Conservation (phyloP, 2,888 invertebrate genomes). For the Napeogenes sylphis region DNA sequence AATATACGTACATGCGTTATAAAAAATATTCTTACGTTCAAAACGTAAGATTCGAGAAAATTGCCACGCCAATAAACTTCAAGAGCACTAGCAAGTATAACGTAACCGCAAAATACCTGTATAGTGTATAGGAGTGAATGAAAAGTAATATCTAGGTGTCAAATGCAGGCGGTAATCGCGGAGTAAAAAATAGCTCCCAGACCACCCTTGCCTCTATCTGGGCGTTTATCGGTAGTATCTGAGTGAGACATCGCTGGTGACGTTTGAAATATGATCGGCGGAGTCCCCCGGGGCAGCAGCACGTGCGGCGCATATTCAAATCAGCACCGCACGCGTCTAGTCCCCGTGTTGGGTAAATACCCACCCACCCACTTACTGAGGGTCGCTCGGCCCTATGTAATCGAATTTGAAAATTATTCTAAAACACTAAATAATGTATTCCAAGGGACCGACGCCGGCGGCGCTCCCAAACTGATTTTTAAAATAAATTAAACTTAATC, state of each 20-base stretch:
- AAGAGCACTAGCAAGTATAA: constrained; percentile 50
- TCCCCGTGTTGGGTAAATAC: constrained; percentile 78
- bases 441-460: constrained; percentile 70
- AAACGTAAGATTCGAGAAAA: constrained; percentile 40
- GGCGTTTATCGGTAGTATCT: constrained; percentile 76
- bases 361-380: constrained; percentile 63
- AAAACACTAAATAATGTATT: constrained; percentile 79
- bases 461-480: constrained; percentile 71
- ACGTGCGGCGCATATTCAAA: constrained; percentile 78
- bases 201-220: constrained; percentile 69
- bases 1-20: constrained; percentile 6
- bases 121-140: constrained; percentile 39
- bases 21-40: constrained; percentile 6
- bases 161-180: constrained; percentile 75
- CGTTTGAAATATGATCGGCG: constrained; percentile 78
- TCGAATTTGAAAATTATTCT: constrained; percentile 79
- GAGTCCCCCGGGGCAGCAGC: constrained; percentile 58
- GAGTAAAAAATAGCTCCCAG: constrained; percentile 69
- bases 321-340: constrained; percentile 73
- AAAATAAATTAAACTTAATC: constrained; percentile 78
- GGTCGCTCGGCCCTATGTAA: constrained; percentile 77
- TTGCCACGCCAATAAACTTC: constrained; percentile 63
- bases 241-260: constrained; percentile 78
- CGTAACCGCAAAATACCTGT: constrained; percentile 57
- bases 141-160: constrained; percentile 77